Conservation (phyloP, 2,888 invertebrate species). For the Stenodema calcarata region DNA sequence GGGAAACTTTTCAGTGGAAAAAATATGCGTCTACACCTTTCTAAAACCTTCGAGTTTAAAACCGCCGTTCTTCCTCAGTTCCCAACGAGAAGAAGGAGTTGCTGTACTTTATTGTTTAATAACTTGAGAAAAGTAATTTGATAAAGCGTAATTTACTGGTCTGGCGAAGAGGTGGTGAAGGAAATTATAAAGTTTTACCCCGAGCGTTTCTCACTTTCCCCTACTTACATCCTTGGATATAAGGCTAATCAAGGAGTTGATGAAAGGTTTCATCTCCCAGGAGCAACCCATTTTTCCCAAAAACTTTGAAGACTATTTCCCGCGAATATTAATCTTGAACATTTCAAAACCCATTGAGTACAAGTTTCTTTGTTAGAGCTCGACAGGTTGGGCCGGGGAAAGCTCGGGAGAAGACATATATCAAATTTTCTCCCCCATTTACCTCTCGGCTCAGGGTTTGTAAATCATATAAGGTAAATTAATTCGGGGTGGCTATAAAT, state of each 20-base stretch:
- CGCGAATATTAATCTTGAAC: constrained; percentile 42
- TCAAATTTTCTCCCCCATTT: constrained; percentile 51
- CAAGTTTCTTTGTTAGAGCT: constrained; percentile 39
- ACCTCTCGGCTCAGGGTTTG: constrained; percentile 42
- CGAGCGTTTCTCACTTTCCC: constrained; percentile 23
- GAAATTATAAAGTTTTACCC: constrained; percentile 30
- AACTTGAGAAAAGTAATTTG: constrained; percentile 44
- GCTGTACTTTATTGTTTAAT: constrained; percentile 40
- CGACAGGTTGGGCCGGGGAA: constrained; percentile 7
- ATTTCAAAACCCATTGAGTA: constrained; percentile 37
- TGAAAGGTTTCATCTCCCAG: constrained; percentile 8
- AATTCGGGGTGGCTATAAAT: constrained; percentile 46
- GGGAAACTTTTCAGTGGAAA: no score
- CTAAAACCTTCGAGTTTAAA: no score
- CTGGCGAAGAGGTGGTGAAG: constrained; percentile 22
- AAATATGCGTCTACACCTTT: no score
- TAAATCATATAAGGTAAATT: constrained; percentile 52
- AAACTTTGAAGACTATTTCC: constrained; percentile 21
- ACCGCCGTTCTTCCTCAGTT: not conserved
- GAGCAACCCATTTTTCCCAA: not conserved
- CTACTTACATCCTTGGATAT: constrained; percentile 9
- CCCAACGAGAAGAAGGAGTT: not conserved
- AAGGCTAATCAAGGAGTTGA: constrained; percentile 34
- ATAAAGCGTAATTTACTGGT: constrained; percentile 41
- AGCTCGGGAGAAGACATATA: constrained; percentile 42